Evolutionary conservation across 2,888 invertebrate genomes (phyloP).

Genomic region (Julus scanicus): DNA sequence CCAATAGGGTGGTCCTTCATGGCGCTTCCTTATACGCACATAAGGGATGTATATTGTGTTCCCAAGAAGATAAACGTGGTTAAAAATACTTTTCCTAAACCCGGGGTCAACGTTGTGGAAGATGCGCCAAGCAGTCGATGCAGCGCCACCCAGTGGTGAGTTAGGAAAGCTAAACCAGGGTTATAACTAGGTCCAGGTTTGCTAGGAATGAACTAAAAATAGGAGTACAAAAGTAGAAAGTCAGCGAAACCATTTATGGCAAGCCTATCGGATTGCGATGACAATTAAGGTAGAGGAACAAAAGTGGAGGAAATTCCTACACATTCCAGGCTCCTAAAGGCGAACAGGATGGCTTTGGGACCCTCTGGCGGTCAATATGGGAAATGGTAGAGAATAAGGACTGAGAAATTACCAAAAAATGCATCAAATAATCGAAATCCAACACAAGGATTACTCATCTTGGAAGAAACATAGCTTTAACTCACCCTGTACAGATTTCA

Average conservation of each 20-base stretch:
- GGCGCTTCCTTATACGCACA: conserved; percentile 22
- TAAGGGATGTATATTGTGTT: conserved; percentile 23
- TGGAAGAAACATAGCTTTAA: no score
- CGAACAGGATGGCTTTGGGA: neutral
- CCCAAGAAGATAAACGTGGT: neutral
- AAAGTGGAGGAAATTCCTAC: neutral
- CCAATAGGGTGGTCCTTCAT: neutral
- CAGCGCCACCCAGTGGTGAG: neutral
- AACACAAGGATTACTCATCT: neutral
- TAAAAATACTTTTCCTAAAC: neutral
- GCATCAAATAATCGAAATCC: neutral
- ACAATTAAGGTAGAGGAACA: neutral
- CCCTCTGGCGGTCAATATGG: neutral
- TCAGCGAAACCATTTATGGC: conserved; percentile 5
- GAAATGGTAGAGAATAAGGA: neutral
- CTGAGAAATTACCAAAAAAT: neutral
- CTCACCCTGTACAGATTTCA: no score
- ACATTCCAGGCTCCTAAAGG: neutral
- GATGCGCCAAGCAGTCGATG: neutral
- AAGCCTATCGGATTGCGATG: conserved; percentile 38
- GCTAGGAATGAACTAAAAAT: neutral
- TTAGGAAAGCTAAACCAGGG: neutral
- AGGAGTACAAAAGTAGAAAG: neutral
- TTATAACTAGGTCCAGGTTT: neutral
- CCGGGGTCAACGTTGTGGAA: neutral